These are phyloP conservation scores for Clavelina lepadiformis DNA, from an alignment of 23 tunicate species.

Conservation along the genomic window DNA sequence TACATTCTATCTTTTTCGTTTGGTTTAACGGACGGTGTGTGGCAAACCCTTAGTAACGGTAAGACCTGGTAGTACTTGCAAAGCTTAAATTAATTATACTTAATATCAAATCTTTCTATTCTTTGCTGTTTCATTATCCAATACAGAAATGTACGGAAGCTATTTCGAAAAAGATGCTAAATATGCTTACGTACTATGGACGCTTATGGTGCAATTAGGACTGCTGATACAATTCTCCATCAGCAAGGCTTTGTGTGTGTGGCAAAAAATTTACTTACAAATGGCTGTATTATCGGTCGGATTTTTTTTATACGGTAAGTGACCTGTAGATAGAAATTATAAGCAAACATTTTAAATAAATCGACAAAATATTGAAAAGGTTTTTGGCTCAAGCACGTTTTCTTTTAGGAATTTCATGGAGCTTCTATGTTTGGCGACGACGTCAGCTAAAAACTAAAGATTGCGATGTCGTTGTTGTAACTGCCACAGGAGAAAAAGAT, in stretches of 20 bases:
- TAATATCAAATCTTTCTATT: too few species aligned
- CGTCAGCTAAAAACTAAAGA: too few species aligned
- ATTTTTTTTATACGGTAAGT: conserved; percentile 38
- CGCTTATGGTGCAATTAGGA: conserved; percentile 27
- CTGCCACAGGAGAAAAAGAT: too few species aligned
- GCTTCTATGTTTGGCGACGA: too few species aligned
- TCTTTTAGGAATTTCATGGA: too few species aligned
- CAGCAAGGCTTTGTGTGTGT: conserved; percentile 41
- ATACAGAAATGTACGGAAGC: conserved; percentile 29
- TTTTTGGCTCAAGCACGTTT: too few species aligned
- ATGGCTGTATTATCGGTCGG: conserved; percentile 12
- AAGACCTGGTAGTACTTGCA: neutral
- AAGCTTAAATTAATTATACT: neutral
- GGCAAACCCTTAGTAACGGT: conserved; percentile 49
- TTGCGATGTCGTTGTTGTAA: too few species aligned
- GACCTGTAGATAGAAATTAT: too few species aligned
- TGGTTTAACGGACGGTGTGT: conserved; percentile 36
- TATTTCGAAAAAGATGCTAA: conserved; percentile 17
- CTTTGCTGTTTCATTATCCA: neutral
- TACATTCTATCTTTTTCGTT: conserved; percentile 29
- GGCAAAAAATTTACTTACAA: conserved; percentile 49
- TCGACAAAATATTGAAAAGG: too few species aligned
- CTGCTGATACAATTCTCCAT: conserved; percentile 35
- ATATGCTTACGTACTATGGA: conserved; percentile 39
- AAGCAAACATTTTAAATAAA: too few species aligned